Evolutionary conservation across 2,113 vertebrate genomes (phyloP).

Genomic region (Phrynosoma blainvillii): DNA sequence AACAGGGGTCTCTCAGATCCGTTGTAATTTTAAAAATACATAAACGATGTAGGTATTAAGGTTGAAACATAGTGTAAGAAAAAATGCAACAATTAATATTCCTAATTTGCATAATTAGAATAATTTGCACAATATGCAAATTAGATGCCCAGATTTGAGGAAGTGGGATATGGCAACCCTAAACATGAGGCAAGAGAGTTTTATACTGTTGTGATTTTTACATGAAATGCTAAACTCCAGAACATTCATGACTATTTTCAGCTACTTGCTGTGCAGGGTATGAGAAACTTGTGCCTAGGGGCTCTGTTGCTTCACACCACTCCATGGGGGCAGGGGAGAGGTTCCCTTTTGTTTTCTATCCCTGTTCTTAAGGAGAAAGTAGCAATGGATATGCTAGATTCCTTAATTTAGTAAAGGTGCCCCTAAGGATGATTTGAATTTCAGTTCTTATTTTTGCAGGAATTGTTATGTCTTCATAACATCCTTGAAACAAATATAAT

Average conservation of each 20-base stretch:
- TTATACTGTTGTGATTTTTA: neutral
- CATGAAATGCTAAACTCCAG: neutral
- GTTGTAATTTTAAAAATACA: no score
- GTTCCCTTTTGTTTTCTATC: neutral
- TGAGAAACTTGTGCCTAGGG: neutral
- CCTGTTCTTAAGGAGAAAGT: neutral
- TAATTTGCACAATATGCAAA: no score
- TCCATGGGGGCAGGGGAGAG: neutral
- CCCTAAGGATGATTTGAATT: neutral
- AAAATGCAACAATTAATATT: no score
- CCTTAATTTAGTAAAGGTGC: neutral
- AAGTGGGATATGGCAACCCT: no score
- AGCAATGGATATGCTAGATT: neutral
- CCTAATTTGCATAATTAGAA: no score
- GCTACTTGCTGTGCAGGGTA: neutral
- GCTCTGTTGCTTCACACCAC: neutral
- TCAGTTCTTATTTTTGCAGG: neutral
- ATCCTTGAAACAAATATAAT: neutral
- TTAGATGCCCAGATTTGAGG: no score
- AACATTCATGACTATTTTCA: neutral
- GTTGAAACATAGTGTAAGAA: no score
- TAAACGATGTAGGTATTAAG: no score
- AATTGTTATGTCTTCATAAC: neutral
- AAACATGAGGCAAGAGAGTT: neutral
- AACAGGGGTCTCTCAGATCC: no score